These are phyloP conservation scores for Hyposoter dolosus DNA, from an alignment of 2,888 invertebrate species.

Conservation along the genomic window DNA sequence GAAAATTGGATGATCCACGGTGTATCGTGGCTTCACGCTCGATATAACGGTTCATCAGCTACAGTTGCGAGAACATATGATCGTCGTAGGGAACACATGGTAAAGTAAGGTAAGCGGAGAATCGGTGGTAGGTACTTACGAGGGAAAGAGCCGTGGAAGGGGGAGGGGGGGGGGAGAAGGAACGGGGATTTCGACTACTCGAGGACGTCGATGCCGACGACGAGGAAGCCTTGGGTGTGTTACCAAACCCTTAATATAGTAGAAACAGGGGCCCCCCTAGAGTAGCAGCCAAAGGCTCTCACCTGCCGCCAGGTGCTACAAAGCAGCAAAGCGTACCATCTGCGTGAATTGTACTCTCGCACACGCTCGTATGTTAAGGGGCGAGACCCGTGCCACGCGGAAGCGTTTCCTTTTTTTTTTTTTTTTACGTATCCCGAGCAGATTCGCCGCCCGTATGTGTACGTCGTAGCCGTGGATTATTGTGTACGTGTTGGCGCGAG, in stretches of 20 bases:
- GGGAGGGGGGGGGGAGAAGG: background rate
- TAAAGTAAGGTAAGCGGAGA: slow-evolving; percentile 23
- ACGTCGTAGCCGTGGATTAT: slow-evolving; percentile 34
- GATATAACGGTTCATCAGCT: slow-evolving; percentile 28
- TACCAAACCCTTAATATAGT: slow-evolving; percentile 60
- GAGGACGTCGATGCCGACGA: slow-evolving; percentile 40
- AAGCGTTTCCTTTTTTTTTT: slow-evolving; percentile 75
- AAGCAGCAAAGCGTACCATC: slow-evolving; percentile 76
- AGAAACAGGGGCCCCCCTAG: slow-evolving; percentile 73
- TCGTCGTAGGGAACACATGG: slow-evolving; percentile 53
- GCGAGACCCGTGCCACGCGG: slow-evolving; percentile 75
- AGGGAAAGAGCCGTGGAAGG: background rate
- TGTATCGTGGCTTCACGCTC: background rate
- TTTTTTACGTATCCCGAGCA: slow-evolving; percentile 51
- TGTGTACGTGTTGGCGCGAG: slow-evolving; percentile 5
- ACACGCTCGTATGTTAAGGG: slow-evolving; percentile 65
- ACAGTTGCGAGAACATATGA: slow-evolving; percentile 62
- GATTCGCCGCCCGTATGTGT: slow-evolving; percentile 64
- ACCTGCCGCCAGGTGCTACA: slow-evolving; percentile 81
- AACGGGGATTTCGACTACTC: slow-evolving; percentile 36
- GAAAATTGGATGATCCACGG: background rate
- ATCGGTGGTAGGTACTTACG: background rate
- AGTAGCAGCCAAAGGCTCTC: slow-evolving; percentile 72
- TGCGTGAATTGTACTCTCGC: slow-evolving; percentile 71
- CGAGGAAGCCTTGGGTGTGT: slow-evolving; percentile 54